Evolutionary conservation across 2,888 invertebrate genomes (phyloP).

Genomic region (Acleris sparsana): DNA sequence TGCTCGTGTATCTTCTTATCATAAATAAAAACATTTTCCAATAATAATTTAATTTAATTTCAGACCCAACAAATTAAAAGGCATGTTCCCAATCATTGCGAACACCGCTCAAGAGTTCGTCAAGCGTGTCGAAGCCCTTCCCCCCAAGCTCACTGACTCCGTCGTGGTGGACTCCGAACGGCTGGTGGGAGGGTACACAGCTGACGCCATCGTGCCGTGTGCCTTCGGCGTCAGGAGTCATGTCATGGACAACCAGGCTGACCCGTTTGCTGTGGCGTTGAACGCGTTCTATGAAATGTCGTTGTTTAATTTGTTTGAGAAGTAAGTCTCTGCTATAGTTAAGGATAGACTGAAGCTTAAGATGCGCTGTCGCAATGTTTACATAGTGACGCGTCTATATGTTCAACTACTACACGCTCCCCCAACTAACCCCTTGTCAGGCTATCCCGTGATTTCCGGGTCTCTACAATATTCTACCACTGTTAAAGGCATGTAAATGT

Average conservation of each 20-base stretch:
- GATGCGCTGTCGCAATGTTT: no score
- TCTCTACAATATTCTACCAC: no score
- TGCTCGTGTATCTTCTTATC: neutral
- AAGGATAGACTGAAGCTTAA: no score
- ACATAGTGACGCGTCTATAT: no score
- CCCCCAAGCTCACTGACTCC: slow-evolving; percentile 41
- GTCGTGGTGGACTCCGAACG: slow-evolving; percentile 65
- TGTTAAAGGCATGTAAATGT: no score
- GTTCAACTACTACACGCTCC: no score
- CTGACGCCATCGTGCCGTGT: slow-evolving; percentile 78
- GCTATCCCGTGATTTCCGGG: no score
- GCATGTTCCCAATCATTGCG: slow-evolving; percentile 75
- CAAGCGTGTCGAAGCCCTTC: slow-evolving; percentile 51
- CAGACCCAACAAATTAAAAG: slow-evolving; percentile 76
- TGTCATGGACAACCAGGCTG: slow-evolving; percentile 72
- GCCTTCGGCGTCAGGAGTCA: slow-evolving; percentile 74
- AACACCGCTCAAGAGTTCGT: slow-evolving; percentile 70
- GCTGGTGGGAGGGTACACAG: slow-evolving; percentile 74
- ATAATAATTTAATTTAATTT: slow-evolving; percentile 40
- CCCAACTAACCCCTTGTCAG: no score
- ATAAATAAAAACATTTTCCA: neutral
- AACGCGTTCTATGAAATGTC: slow-evolving; percentile 76
- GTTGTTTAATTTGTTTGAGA: slow-evolving; percentile 70
- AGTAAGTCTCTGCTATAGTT: slow-evolving; percentile 56
- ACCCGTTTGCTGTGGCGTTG: slow-evolving; percentile 75